Evolutionary conservation across 2,113 vertebrate genomes (phyloP).

Genomic region (Ceratotherium simum): DNA sequence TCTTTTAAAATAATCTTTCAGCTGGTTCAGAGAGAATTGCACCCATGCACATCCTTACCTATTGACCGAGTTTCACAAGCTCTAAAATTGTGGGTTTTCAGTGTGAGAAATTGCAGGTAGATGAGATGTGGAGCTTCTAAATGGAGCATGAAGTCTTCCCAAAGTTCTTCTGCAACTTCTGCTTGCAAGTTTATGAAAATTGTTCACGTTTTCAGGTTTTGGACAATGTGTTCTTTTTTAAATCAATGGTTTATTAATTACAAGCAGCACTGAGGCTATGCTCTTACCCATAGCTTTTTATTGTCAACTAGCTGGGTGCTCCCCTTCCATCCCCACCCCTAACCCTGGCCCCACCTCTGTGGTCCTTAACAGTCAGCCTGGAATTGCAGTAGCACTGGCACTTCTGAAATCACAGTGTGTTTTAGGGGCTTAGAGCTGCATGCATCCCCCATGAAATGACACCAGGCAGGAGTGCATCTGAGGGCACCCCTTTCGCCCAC

Average conservation of each 20-base stretch:
- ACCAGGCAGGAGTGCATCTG: not conserved
- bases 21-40: not conserved
- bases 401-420: not conserved
- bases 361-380: not conserved
- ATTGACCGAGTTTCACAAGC: rapidly evolving
- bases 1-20: constrained; percentile 71
- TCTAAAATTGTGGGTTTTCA: not conserved
- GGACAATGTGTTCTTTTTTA: not conserved
- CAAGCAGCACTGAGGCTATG: not conserved
- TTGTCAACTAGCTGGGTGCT: no score
- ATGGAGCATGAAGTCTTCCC: not conserved
- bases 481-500: not conserved
- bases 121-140: not conserved
- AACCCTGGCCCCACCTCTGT: rapidly evolving
- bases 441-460: rapidly evolving
- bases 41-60: not conserved
- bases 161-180: not conserved
- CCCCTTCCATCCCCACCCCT: rapidly evolving
- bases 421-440: not conserved
- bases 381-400: not conserved
- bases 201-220: not conserved
- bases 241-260: not conserved
- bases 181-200: not conserved
- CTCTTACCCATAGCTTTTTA: not conserved
- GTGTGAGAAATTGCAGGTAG: not conserved